Conservation (phyloP, 2,797 vertebrate species). For the Tachyglossus aculeatus region DNA sequence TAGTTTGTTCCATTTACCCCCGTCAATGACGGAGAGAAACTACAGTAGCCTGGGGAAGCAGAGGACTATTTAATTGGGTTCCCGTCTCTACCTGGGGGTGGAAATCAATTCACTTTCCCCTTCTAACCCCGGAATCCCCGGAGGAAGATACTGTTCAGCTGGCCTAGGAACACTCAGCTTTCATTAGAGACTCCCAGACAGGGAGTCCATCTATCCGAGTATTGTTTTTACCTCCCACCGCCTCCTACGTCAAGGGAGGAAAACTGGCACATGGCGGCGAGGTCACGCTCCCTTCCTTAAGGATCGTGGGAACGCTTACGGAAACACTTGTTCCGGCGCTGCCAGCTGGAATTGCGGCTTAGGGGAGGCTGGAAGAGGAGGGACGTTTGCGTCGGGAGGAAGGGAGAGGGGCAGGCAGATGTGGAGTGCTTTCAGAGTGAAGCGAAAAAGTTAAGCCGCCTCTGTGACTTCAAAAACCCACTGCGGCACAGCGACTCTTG, state of each 20-base stretch:
- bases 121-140: not conserved
- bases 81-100: not conserved
- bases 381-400: not conserved
- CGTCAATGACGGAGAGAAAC: too few relatives aligned
- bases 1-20: not conserved
- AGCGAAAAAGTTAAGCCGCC: not conserved
- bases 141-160: not conserved
- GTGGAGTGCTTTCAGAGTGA: not conserved
- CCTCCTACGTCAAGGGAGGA: not conserved
- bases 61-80: constrained; percentile 10
- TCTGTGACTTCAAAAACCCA: not conserved
- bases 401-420: not conserved
- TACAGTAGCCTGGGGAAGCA: not conserved
- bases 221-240: constrained; percentile 50
- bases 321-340: constrained; percentile 26
- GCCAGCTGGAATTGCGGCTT: constrained; percentile 57
- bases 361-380: constrained; percentile 5
- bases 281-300: constrained; percentile 23
- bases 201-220: constrained; percentile 14
- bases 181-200: constrained; percentile 27
- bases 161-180: constrained; percentile 11
- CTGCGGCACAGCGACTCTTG: not conserved
- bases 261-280: constrained; percentile 10
- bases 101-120: constrained; percentile 26
- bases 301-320: constrained; percentile 45